These are phyloP conservation scores for Neolamprologus toae DNA, from an alignment of 2,113 vertebrate species.

Conservation along the genomic window DNA sequence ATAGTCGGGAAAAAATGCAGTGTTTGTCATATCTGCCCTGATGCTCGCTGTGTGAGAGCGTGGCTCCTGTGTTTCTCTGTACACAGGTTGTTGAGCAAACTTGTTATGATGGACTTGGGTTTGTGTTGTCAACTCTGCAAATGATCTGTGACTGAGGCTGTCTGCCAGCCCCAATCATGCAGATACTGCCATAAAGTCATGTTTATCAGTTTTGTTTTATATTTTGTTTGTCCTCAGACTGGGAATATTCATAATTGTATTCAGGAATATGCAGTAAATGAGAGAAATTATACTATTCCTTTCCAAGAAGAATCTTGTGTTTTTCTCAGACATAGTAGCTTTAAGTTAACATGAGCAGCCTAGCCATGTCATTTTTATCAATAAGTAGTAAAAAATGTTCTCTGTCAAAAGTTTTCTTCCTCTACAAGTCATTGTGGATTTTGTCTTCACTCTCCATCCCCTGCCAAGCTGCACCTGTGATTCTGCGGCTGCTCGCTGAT, in stretches of 20 bases:
- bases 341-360: background rate
- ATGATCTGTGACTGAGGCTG: constrained; percentile 29
- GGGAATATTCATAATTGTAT: background rate
- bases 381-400: background rate
- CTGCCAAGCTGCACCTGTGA: no score
- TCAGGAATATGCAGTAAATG: background rate
- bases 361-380: background rate
- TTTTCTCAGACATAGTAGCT: background rate
- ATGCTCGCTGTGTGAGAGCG: background rate
- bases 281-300: background rate
- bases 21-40: constrained; percentile 23
- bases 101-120: constrained; percentile 26
- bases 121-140: constrained; percentile 46
- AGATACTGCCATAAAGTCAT: background rate
- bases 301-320: background rate
- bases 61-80: background rate
- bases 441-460: no score
- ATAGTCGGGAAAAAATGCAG: background rate
- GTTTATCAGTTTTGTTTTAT: background rate
- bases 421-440: background rate
- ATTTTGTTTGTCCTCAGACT: background rate
- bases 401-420: background rate
- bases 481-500: no score
- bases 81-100: constrained; percentile 20
- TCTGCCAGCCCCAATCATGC: background rate